Percentiles rank a stretch among this genome's conserved stretches.
Evolutionary conservation across 2,797 vertebrate species (phyloP).

Genomic region (Picus viridis): DNA sequence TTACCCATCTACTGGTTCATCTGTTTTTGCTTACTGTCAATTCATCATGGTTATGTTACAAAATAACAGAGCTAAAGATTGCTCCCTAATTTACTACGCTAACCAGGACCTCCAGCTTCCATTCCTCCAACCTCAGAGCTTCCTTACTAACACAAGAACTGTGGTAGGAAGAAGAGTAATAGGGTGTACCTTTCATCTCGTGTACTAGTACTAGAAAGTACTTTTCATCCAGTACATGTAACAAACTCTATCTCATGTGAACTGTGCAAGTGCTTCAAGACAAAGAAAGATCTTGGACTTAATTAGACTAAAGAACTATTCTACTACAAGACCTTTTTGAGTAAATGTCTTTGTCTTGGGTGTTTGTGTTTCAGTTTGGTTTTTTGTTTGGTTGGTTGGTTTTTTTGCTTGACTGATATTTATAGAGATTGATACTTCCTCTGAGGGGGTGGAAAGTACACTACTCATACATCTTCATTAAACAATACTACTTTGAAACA

Average conservation of each 20-base stretch:
- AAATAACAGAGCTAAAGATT: neutral
- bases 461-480: neutral
- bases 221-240: neutral
- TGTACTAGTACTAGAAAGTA: neutral
- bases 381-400: neutral
- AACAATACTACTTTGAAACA: neutral
- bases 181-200: neutral
- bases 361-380: accelerated
- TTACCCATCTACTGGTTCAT: neutral
- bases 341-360: neutral
- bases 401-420: neutral
- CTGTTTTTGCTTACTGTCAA: neutral
- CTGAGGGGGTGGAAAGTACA: neutral
- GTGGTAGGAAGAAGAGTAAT: neutral
- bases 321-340: neutral
- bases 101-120: neutral
- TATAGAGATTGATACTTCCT: neutral
- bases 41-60: neutral
- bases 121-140: neutral
- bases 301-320: neutral
- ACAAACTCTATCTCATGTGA: neutral
- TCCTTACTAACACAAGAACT: neutral
- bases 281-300: neutral
- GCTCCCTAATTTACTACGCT: neutral
- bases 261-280: neutral